A percentile compares a stretch with the other conserved stretches of the same genome.
Evolutionary conservation across 2,888 invertebrate genomes (phyloP).

Genomic region (Chouioia cunea): DNA sequence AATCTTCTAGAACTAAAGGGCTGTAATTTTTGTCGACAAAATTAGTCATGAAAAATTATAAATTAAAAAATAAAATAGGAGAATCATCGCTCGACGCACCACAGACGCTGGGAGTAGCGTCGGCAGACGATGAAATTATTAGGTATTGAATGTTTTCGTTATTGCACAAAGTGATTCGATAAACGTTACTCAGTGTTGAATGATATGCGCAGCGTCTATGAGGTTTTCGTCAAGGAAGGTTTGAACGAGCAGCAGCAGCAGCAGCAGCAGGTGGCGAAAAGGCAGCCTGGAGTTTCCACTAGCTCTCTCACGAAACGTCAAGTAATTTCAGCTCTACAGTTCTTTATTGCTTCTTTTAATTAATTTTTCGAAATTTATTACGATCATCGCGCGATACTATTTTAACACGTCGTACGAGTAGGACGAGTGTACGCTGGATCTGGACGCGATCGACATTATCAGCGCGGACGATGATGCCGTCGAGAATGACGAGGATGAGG

Average conservation of each 20-base stretch:
- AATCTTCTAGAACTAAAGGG: too few relatives aligned
- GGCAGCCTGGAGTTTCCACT: constrained; percentile 40
- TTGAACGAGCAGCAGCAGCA: constrained; percentile 40
- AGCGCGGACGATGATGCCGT: constrained; percentile 39
- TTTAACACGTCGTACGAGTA: constrained; percentile 21
- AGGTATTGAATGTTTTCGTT: constrained; percentile 39
- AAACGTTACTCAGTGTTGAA: constrained; percentile 40
- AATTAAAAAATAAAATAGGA: constrained; percentile 9
- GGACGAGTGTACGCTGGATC: constrained; percentile 41
- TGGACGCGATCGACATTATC: constrained; percentile 44
- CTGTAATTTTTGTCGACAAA: too few relatives aligned
- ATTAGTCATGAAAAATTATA: too few relatives aligned
- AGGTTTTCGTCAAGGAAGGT: constrained; percentile 64
- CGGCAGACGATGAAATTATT: constrained; percentile 42
- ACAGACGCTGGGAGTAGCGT: constrained; percentile 23
- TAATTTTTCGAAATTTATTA: too few relatives aligned
- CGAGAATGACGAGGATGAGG: constrained; percentile 16
- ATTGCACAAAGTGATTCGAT: background rate
- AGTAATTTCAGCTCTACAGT: constrained; percentile 50
- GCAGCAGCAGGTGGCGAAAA: too few relatives aligned
- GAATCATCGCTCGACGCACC: constrained; percentile 23
- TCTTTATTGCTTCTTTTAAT: too few relatives aligned
- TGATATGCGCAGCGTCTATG: constrained; percentile 58
- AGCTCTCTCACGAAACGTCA: constrained; percentile 51
- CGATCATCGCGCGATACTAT: too few relatives aligned